A percentile compares a stretch with the other conserved stretches of the same genome.
Conservation (phyloP, 1,140 invertebrate genomes). For the Oryzaephilus surinamensis region DNA sequence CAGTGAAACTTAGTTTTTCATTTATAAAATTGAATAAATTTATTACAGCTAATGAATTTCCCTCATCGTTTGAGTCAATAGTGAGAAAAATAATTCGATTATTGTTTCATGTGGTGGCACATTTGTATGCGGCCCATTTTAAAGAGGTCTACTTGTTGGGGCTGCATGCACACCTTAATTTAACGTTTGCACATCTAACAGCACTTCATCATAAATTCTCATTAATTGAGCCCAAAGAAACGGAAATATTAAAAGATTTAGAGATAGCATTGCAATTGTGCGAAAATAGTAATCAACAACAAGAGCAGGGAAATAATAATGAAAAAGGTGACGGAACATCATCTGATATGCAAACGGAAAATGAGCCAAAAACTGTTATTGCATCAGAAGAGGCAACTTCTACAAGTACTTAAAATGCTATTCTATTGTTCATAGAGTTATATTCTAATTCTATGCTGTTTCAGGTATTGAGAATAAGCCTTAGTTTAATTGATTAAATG, state of each 20-base stretch:
- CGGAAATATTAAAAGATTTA: constrained; percentile 82
- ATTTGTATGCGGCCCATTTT: constrained; percentile 97
- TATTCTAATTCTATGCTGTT: not conserved
- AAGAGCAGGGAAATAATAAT: constrained; percentile 18
- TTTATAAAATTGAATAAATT: constrained; percentile 5
- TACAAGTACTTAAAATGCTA: constrained; percentile 12
- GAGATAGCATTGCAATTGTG: constrained; percentile 59
- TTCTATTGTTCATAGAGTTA: constrained; percentile 10
- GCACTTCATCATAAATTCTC: constrained; percentile 81
- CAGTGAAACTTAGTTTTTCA: constrained; percentile 21
- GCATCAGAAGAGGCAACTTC: constrained; percentile 3
- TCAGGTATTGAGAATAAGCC: too few species aligned
- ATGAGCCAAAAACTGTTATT: not conserved
- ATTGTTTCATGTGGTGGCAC: constrained; percentile 94
- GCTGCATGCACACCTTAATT: constrained; percentile 89
- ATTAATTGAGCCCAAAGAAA: constrained; percentile 90
- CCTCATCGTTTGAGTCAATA: constrained; percentile 84
- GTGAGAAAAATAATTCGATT: constrained; percentile 93
- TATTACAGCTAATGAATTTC: constrained; percentile 85
- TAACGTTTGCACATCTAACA: constrained; percentile 92
- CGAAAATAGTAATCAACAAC: constrained; percentile 34
- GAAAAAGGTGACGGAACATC: constrained; percentile 12
- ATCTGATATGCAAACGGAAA: not conserved
- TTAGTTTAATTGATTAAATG: too few species aligned
- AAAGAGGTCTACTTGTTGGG: constrained; percentile 84